These are phyloP conservation scores for Porphyrio hochstetteri DNA, from an alignment of 2,113 vertebrate species.

Conservation along the genomic window DNA sequence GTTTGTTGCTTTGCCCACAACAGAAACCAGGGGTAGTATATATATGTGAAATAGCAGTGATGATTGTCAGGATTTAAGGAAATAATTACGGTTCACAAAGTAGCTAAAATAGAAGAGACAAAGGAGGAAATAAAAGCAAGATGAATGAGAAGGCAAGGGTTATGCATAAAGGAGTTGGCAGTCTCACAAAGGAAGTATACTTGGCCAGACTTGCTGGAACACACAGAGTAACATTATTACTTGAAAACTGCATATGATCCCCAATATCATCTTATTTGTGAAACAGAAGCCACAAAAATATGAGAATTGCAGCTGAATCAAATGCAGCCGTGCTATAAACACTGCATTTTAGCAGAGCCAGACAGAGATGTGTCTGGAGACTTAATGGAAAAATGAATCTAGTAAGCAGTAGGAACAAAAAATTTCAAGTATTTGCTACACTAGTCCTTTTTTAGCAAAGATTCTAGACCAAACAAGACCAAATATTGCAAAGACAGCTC, in stretches of 20 bases:
- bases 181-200: constrained; percentile 3
- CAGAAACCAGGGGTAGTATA: background rate
- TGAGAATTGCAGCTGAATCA: background rate
- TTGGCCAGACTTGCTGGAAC: constrained; percentile 42
- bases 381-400: background rate
- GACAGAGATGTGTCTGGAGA: background rate
- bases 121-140: background rate
- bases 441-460: background rate
- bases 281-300: constrained; percentile 24
- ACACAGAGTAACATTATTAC: background rate
- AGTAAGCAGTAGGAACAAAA: constrained; percentile 5
- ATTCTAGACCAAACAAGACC: background rate
- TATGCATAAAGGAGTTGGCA: background rate
- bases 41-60: background rate
- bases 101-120: background rate
- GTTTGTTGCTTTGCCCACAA: background rate
- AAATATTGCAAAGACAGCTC: background rate
- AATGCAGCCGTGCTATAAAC: background rate
- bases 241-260: constrained; percentile 6
- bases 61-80: background rate
- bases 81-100: background rate
- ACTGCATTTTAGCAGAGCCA: background rate
- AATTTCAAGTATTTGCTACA: background rate
- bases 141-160: background rate
- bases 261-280: background rate